Base-by-base conservation (phyloP, 2,888 invertebrate species). In the Apotomis turbidana region DNA sequence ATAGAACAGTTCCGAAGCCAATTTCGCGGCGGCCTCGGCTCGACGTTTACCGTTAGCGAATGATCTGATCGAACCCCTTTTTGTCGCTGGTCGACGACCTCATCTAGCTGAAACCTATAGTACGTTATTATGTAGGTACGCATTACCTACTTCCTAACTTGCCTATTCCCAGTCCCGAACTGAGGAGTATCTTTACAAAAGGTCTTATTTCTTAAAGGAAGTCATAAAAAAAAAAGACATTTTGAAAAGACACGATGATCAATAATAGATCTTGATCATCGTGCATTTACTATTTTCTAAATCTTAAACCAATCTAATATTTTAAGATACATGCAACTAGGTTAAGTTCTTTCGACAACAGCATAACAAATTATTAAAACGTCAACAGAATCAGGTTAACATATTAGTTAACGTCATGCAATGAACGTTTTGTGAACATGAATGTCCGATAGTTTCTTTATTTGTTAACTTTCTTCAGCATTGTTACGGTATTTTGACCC, bases 61-160 rank as follows among this genome's bases (percentile, higher is more conserved):
- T 78, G 78, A 79, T 79, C 78, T 76, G 77, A 82, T 80, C 79
- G 80, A 80, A 80, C 81, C 76, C 80, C 78, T 85, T 86, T 87
- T 87, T 87, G 79, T 82, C 76, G 76, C 70, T 83, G 87, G 85
- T 85, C 87, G 79, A 81, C 83, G 87, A 86, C 84, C 85, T 76
- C 77, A 76, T 49, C 66, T 67, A 67, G 59, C 52, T 46, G n/a
- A 55, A 66, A 66, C 55, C 55, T 66, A 66, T 49, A 64, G 44
- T 64, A 64, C 64, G 55, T 3, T 66, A 66, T 55, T 27, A 66
- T 41, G n/a, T 27, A 66, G 44, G n/a, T 46, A 54, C 27, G 55
- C 44, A 55, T 55, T 55, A 66, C 46, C 44, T 46, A 66, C 46
- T 55, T 46, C 55, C 55, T 55, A 66, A 66, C 54, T 55, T 64